Evolutionary conservation across 2,888 invertebrate genomes (phyloP), one percentile per base, ranked within the genome.

Genomic region (Volucella inflata): DNA sequence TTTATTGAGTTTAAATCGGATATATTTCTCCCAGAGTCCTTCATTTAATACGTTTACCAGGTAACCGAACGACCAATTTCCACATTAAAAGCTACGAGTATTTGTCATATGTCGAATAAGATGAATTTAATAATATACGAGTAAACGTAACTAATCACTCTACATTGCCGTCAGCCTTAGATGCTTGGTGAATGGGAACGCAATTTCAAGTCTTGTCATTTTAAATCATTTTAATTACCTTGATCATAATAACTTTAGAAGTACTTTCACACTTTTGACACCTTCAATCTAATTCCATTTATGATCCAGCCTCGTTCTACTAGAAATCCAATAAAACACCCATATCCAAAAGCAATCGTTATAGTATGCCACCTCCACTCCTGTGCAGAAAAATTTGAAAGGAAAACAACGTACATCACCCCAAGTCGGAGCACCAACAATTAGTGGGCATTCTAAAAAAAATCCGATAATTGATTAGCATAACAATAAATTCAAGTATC

Each of bases 381-480:
- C 10, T 46, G 62, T 21, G 30, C 42, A 36, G 36, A 30, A 62
- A n/a, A 30, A 50, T 48, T 51, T 40, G 51, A 65, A 65, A 51
- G 40, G 17, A 65, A 51, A 50, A 17, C 38, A 51, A 51, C 38
- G 36, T 50, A 1, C 36, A 14, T 17, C n/a, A 30, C 11, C 30
- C 17, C 42, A 42, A 3, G 17, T 2, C 0, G 57, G 14, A 8
- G 55, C 38, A 10, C 11, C 14, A 14, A 14, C 16, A 11, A 11
- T 21, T 2, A 65, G 9, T 67, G 44, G 17, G 42, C 62, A 64
- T 42, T 70, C 60, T 57, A 17, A 57, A 75, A 48, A 21, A 65
- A 71, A 59, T 50, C 12, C 16, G 17, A 60, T 12, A 57, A 64
- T 3, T 65, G 64, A 65, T 71, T 71, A 78, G 30, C 78, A 78